Base-by-base conservation (phyloP, 1,140 invertebrate species). In the Sitophilus oryzae region DNA sequence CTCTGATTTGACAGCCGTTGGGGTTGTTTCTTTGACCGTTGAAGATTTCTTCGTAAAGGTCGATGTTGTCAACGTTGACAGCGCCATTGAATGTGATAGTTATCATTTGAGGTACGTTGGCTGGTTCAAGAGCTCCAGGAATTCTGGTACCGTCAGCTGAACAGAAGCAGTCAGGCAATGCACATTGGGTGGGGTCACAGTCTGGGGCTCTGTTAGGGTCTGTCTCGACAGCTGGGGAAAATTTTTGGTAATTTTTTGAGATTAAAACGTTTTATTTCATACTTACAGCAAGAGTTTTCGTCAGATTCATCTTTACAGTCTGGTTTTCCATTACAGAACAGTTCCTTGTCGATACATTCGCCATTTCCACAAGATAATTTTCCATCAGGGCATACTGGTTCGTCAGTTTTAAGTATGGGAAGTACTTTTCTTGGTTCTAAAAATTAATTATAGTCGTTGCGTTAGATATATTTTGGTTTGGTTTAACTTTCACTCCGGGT, bases 241-340 rank as follows among this genome's bases (percentile, higher is more conserved):
- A 18, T 15, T 41, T n/a, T 41, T 41, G 19, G 15, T 16, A 9
- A 2, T 18, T 51, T 46, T 58, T 35, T 18, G 15, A 58, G 16
- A 52, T 45, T 30, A 21, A n/a, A n/a, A n/a, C n/a, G n/a, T n/a
- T n/a, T 30, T 30, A 30, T 30, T 30, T 30, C 25, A 30, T 56
- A 87, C 89, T 88, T 79, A 94, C 91, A 85, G 80, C 93, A 96
- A 60, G 91, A 89, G 66, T 91, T 92, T 79, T 96, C 93, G 70
- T 96, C 93, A 34, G 91, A 95, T 66, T 92, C 88, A 73, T 96
- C 93, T 65, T 88, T 86, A 74, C 93, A 97, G 66, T 96, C 91
- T 22, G 82, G 75, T 74, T 90, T 90, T 68, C 89, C 89, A 70
- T 96, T 91, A 75, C 93, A 97, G 78, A 94, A 94, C 22, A 93